Conservation (phyloP, 1,140 invertebrate genomes). For the Eciton burchellii region DNA sequence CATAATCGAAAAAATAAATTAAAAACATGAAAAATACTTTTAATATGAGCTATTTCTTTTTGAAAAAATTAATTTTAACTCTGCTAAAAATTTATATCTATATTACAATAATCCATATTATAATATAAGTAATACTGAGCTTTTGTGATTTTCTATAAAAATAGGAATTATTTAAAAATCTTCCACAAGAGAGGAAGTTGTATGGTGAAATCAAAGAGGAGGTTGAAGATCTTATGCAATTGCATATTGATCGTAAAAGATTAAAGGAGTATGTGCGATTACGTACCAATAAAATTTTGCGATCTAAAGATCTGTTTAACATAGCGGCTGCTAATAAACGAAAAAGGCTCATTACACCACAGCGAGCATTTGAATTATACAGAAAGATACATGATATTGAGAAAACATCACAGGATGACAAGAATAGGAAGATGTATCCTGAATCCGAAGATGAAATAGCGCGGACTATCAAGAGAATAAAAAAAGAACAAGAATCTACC, state of each 20-base stretch:
- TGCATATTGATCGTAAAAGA: conserved; percentile 83
- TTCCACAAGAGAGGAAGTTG: conserved; percentile 83
- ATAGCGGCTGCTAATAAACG: conserved; percentile 84
- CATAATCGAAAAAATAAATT: background rate
- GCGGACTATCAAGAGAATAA: conserved; percentile 82
- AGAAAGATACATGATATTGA: conserved; percentile 84
- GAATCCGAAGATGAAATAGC: conserved; percentile 85
- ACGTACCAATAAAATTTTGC: conserved; percentile 81
- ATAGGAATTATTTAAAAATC: conserved; percentile 82
- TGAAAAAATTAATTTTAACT: background rate
- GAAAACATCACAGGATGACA: conserved; percentile 80
- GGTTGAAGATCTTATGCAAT: conserved; percentile 82
- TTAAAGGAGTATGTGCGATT: conserved; percentile 83
- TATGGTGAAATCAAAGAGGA: conserved; percentile 83
- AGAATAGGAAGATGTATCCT: conserved; percentile 80
- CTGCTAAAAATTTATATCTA: background rate
- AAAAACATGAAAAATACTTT: background rate
- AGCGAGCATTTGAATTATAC: conserved; percentile 86
- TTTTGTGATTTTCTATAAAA: conserved; percentile 6
- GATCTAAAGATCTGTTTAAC: conserved; percentile 84
- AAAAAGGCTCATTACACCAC: conserved; percentile 83
- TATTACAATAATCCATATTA: too few species aligned
- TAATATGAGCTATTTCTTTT: conserved; percentile 25
- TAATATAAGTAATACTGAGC: too few species aligned
- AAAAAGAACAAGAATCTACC: conserved; percentile 79